Evolutionary conservation across 2,888 invertebrate genomes (phyloP), one percentile per base, ranked within the genome.

Genomic region (Deroplatys truncata): DNA sequence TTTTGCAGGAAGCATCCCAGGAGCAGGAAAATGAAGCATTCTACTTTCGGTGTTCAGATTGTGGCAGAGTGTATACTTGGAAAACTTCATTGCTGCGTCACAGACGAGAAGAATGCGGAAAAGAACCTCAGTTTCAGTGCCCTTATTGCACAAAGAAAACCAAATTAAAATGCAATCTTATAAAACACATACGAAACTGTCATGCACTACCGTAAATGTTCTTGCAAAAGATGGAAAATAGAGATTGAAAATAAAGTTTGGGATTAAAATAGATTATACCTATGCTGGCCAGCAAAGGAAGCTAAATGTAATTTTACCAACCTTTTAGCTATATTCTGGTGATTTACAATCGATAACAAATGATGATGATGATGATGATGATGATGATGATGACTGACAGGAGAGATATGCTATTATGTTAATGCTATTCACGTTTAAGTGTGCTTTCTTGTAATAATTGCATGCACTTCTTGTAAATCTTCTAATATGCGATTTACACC

Each of bases 51-150:
- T 93, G 93, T 91, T 43, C 85, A 35, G 91, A 90, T 28, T 93
- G 93, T 89, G 91, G 92, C 10, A 92, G 92, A 89, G 86, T 90
- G 9, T 93, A 93, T 91, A 92, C 91, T 84, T 92, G 92, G 91
- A 91, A 91, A 56, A 91, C 91, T 4, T 92, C 92, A 20, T 89
- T 93, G 88, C 91, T 91, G n/a, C 93, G 94, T 85, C 95, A 95
- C 91, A 92, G 94, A 91, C 93, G 94, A 13, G 94, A 94, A 91
- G 95, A 95, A 92, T 95, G 95, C 91, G 95, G 95, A 86, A 94
- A 94, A 92, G 92, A 92, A 89, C 93, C 93, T 8, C 92, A 92
- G 89, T 94, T 93, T 91, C 89, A 90, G 82, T 93, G 93, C 90
- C 91, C 91, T 15, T 91, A 89, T 86, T 90, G 93, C 91, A 89